These are phyloP conservation scores for Drosophila rufa DNA, from an alignment of 1,140 invertebrate species.

Conservation along the genomic window DNA sequence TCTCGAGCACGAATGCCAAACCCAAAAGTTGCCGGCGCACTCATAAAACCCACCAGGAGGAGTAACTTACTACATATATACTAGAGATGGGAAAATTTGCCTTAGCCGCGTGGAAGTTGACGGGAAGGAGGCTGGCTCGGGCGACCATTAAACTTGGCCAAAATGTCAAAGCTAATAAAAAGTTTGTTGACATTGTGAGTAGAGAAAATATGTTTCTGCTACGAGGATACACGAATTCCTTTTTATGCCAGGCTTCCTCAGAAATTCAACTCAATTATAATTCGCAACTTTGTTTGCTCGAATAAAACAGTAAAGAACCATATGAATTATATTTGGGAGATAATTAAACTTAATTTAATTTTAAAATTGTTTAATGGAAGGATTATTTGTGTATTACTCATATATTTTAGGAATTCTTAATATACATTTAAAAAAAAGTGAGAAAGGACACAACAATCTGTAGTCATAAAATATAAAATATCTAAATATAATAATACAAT, in stretches of 20 bases:
- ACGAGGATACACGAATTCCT: background rate
- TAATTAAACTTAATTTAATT: background rate
- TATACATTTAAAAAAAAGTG: background rate
- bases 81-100: constrained; percentile 35
- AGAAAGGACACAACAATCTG: background rate
- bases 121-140: constrained; percentile 10
- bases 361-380: background rate
- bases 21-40: constrained; percentile 37
- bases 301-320: background rate
- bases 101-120: constrained; percentile 1
- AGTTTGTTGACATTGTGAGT: constrained; percentile 45
- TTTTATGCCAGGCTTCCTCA: constrained; percentile 9
- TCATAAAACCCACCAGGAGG: constrained; percentile 33
- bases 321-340: background rate
- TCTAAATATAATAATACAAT: background rate
- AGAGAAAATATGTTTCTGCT: constrained; percentile 19
- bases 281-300: constrained; percentile 15
- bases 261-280: constrained; percentile 42
- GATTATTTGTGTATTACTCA: background rate
- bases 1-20: background rate
- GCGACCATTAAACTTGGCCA: constrained; percentile 49
- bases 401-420: background rate
- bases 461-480: background rate
- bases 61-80: constrained; percentile 10
- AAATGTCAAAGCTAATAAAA: constrained; percentile 57